Evolutionary conservation across 2,797 vertebrate genomes (phyloP).

Genomic region (Gymnoscopelus microlampas): DNA sequence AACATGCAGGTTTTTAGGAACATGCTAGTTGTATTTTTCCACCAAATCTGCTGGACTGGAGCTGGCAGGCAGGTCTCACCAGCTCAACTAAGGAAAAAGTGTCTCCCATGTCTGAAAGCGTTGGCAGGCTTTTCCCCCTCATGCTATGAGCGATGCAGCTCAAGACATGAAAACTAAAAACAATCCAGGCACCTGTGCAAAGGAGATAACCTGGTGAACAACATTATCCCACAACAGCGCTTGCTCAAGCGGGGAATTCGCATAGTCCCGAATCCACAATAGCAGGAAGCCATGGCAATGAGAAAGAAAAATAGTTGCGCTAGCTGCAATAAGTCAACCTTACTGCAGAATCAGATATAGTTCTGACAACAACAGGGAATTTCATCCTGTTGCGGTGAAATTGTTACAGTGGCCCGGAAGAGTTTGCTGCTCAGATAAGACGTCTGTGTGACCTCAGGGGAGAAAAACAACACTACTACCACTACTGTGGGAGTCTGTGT

Average conservation of each 20-base stretch:
- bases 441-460: conserved; percentile 43
- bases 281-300: conserved; percentile 61
- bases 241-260: not conserved
- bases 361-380: conserved; percentile 28
- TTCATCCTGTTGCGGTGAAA: conserved; percentile 31
- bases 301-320: conserved; percentile 34
- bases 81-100: too few relatives aligned
- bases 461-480: conserved; percentile 44
- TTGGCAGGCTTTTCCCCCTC: not conserved
- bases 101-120: too few relatives aligned
- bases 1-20: too few relatives aligned
- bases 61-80: too few relatives aligned
- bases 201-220: conserved; percentile 22
- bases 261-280: conserved; percentile 53
- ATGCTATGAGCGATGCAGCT: too few relatives aligned
- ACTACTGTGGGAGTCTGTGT: conserved; percentile 44
- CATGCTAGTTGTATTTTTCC: too few relatives aligned
- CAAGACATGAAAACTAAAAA: too few relatives aligned
- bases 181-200: conserved; percentile 16
- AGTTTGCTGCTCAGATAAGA: conserved; percentile 64
- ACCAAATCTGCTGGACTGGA: too few relatives aligned
- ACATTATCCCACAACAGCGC: conserved; percentile 1
- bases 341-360: conserved; percentile 22
- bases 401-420: conserved; percentile 53
- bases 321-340: conserved; percentile 26